These are phyloP conservation scores for Philopedon plagiatum DNA, from an alignment of 2,888 invertebrate genomes.

Conservation along the genomic window DNA sequence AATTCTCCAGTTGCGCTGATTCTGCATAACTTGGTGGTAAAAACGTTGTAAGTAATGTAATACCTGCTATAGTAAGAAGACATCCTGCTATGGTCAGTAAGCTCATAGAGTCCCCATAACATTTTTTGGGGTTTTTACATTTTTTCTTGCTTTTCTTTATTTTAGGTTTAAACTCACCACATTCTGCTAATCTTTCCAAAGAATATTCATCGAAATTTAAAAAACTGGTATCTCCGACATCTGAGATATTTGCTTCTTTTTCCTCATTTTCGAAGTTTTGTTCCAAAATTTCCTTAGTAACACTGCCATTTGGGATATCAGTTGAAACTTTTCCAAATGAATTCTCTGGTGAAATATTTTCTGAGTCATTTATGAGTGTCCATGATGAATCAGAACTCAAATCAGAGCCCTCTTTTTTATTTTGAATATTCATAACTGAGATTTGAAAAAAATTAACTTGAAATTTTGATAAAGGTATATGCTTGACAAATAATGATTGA, in stretches of 20 bases:
- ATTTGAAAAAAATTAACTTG: conserved; percentile 22
- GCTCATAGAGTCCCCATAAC: conserved; percentile 52
- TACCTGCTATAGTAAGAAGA: conserved; percentile 59
- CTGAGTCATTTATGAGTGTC: conserved; percentile 35
- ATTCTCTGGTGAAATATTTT: not conserved
- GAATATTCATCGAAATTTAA: conserved; percentile 27
- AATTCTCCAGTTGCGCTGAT: conserved; percentile 20
- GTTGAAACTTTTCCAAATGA: conserved; percentile 15
- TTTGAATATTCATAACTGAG: conserved; percentile 28
- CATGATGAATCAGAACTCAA: conserved; percentile 48
- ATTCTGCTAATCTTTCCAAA: conserved; percentile 13
- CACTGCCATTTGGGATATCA: conserved; percentile 11
- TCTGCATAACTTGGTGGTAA: conserved; percentile 51
- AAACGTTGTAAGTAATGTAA: conserved; percentile 59
- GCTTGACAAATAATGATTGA: conserved; percentile 43
- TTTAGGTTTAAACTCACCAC: not conserved
- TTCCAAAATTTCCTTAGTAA: conserved; percentile 29
- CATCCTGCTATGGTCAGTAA: conserved; percentile 58
- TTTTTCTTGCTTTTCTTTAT: conserved; percentile 14
- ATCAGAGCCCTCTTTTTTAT: conserved; percentile 26
- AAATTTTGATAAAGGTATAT: conserved; percentile 27
- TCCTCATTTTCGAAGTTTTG: not conserved
- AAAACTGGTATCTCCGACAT: conserved; percentile 14
- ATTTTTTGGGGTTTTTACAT: not conserved
- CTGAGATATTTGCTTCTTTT: not conserved